Evolutionary conservation across 2,797 vertebrate species (phyloP).

Genomic region (Mus spretus): DNA sequence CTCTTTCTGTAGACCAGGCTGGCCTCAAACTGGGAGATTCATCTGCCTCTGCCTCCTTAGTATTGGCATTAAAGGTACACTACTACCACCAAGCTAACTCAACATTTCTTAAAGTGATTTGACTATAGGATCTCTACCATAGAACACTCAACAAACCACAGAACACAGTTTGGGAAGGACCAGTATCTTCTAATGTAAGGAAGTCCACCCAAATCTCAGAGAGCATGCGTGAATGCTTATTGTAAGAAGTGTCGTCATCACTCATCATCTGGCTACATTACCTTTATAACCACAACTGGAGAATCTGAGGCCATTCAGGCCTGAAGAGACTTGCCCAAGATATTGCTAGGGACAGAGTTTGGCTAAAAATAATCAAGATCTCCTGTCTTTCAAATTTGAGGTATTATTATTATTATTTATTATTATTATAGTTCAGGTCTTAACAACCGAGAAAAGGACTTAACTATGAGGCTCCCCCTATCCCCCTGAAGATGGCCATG

Average conservation of each 20-base stretch:
- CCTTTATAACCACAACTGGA: not conserved
- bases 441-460: slow-evolving; percentile 30
- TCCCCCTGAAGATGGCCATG: not conserved
- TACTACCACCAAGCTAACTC: not conserved
- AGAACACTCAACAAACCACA: slow-evolving; percentile 4
- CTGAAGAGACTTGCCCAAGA: slow-evolving; percentile 22
- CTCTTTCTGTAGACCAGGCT: not conserved
- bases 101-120: slow-evolving; percentile 52
- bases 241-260: slow-evolving; percentile 10
- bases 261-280: slow-evolving; percentile 41
- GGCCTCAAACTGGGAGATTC: not conserved
- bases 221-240: not conserved
- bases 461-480: no score
- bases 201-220: not conserved
- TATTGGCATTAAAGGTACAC: not conserved
- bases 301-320: slow-evolving; percentile 4
- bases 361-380: not conserved
- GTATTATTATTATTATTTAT: no score
- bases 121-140: not conserved
- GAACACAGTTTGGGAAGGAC: slow-evolving; percentile 28
- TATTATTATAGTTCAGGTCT: not conserved
- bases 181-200: slow-evolving; percentile 35
- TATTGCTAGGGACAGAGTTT: slow-evolving; percentile 11
- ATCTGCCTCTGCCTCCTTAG: not conserved
- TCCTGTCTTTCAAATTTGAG: not conserved